Evolutionary conservation across 2,888 invertebrate species (phyloP).

Genomic region (Clunio marinus): DNA sequence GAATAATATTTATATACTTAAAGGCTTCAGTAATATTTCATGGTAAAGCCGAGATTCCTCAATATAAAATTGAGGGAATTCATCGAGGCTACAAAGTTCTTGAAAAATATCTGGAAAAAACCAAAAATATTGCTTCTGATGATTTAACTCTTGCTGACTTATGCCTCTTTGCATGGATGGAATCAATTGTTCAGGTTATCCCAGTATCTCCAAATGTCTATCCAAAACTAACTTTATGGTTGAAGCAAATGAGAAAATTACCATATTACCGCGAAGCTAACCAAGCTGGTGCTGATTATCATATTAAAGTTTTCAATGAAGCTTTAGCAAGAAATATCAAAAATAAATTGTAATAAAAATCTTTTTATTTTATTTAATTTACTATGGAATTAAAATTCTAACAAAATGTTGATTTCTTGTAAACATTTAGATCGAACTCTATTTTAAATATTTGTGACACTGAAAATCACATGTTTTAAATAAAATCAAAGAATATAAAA

Average conservation of each 20-base stretch:
- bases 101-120: neutral
- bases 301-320: neutral
- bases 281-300: neutral
- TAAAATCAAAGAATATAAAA: too few relatives aligned
- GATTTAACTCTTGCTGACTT: slow-evolving; percentile 16
- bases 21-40: neutral
- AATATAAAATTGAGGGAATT: neutral
- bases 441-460: too few relatives aligned
- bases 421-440: too few relatives aligned
- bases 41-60: neutral
- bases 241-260: slow-evolving; percentile 17
- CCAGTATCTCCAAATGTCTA: neutral
- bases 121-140: neutral
- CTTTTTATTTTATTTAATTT: too few relatives aligned
- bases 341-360: neutral
- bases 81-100: neutral
- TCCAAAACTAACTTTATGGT: slow-evolving; percentile 17
- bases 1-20: neutral
- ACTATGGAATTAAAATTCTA: too few relatives aligned
- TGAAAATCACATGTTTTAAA: too few relatives aligned
- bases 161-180: slow-evolving; percentile 20
- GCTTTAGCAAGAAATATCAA: neutral
- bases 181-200: slow-evolving; percentile 17
- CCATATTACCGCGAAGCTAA: slow-evolving; percentile 29
- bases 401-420: too few relatives aligned